Evolutionary conservation across 2,113 vertebrate species (phyloP), one percentile per base, ranked within the genome.

Genomic region (Mugil cephalus): DNA sequence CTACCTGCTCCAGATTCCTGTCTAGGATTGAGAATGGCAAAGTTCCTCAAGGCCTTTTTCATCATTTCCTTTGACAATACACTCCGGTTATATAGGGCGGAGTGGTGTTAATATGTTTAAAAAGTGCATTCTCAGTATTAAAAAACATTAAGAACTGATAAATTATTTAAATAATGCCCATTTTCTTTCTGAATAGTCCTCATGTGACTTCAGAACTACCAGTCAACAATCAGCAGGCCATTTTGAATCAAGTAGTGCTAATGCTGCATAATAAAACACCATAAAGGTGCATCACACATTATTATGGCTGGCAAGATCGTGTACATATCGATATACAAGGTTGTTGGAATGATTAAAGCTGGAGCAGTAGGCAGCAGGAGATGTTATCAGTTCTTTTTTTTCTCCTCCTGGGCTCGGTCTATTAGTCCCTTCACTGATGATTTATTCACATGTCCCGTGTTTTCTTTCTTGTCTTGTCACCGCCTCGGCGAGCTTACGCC

Each of bases 381-480:
- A 87, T 84, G 75, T 78, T 86, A 88, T 90, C 88, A 80, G 77
- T 79, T 80, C 78, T 78, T 79, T 80, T 80, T 78, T 64, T 90
- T 69, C 73, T 85, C 76, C 87, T 30, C 51, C 46, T 59, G 71
- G 59, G 86, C 54, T 61, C 51, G 63, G 47, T 84, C 83, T 91
- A 89, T 91, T 92, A 90, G 84, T 78, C 82, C 79, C 67, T 51
- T 68, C 79, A 76, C 69, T 90, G 82, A 83, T 92, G 87, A 89
- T 91, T 93, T 87, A 92, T 93, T 93, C 82, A 93, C 80, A 56
- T 52, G 24, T 80, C 79, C 70, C 62, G 50, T 85, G 80, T 87
- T 86, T 85, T 72, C 75, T 80, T 79, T 88, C 83, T 69, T 68
- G 84, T 85, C 80, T 82, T 78, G 79, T 89, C 81, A 74, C 75